A percentile compares a stretch with the other conserved stretches of the same genome.
phyloP scores from a whole-genome alignment of 2,888 invertebrate genomes.

The Marronus borbonicus region DNA sequence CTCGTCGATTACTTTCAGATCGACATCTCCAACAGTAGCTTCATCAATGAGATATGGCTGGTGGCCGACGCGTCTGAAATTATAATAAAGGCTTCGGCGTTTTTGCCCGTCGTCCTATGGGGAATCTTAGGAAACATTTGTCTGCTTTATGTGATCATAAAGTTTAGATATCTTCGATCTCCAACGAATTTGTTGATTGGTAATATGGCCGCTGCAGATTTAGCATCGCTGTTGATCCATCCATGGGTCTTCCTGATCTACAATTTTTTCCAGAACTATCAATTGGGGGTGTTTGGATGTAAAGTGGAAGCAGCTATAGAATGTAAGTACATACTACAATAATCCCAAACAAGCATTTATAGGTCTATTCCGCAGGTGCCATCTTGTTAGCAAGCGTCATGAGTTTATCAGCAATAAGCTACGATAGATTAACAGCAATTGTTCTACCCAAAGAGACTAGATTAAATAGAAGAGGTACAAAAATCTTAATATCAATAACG shows the following conservation, averaged over 20 bases:
- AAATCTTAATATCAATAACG: constrained; percentile 76
- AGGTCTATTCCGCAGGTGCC: constrained; percentile 71
- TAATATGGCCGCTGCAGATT: constrained; percentile 83
- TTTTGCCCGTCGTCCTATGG: constrained; percentile 76
- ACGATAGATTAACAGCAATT: constrained; percentile 87
- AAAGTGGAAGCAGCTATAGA: constrained; percentile 84
- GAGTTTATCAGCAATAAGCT: constrained; percentile 84
- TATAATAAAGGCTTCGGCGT: constrained; percentile 74
- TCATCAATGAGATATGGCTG: constrained; percentile 80
- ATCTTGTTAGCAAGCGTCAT: constrained; percentile 84
- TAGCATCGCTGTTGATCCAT: constrained; percentile 78
- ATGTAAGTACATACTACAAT: constrained; percentile 70
- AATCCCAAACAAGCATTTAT: not conserved
- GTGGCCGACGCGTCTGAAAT: constrained; percentile 76
- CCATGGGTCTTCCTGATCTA: constrained; percentile 83
- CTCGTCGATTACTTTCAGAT: constrained; percentile 59
- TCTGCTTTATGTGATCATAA: constrained; percentile 77
- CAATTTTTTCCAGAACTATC: constrained; percentile 86
- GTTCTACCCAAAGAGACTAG: constrained; percentile 81
- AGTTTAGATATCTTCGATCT: constrained; percentile 77
- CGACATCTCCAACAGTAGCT: constrained; percentile 64
- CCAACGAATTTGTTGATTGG: constrained; percentile 82
- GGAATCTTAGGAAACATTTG: constrained; percentile 80
- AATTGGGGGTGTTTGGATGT: constrained; percentile 82
- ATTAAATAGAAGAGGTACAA: constrained; percentile 77